Percentiles rank a stretch among this genome's conserved stretches.
These are phyloP conservation scores for Ceraclea dissimilis DNA, from an alignment of 2,888 invertebrate genomes.

Conservation along the genomic window DNA sequence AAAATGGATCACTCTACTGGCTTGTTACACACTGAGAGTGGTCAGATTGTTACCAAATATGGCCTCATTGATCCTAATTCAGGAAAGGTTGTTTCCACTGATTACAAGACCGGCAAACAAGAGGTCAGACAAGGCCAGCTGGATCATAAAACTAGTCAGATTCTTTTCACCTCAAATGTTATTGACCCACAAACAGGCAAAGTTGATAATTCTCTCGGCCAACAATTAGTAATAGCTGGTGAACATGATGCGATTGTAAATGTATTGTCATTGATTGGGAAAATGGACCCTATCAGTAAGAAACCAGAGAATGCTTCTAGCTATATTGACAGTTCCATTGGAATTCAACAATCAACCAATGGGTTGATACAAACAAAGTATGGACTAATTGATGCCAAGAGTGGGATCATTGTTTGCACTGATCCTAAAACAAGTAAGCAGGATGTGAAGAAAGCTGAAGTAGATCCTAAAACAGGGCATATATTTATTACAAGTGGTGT, in stretches of 20 bases:
- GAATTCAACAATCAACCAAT: slow-evolving; percentile 31
- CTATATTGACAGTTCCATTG: slow-evolving; percentile 44
- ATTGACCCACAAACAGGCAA: slow-evolving; percentile 60
- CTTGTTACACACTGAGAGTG: slow-evolving; percentile 53
- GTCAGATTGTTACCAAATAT: slow-evolving; percentile 54
- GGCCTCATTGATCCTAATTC: slow-evolving; percentile 58
- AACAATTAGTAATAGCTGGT: slow-evolving; percentile 59
- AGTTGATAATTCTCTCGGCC: slow-evolving; percentile 56
- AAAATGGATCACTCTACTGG: slow-evolving; percentile 47
- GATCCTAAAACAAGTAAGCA: slow-evolving; percentile 57
- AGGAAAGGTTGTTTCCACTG: slow-evolving; percentile 55
- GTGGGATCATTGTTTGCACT: slow-evolving; percentile 50
- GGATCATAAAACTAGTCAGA: slow-evolving; percentile 62
- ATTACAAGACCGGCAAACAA: slow-evolving; percentile 56
- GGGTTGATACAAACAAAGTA: slow-evolving; percentile 48
- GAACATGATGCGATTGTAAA: slow-evolving; percentile 61
- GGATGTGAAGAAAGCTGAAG: slow-evolving; percentile 53
- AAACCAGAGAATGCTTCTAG: slow-evolving; percentile 47
- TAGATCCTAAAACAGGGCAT: slow-evolving; percentile 57
- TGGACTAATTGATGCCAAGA: slow-evolving; percentile 50
- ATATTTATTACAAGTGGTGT: slow-evolving; percentile 47
- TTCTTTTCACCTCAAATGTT: slow-evolving; percentile 55
- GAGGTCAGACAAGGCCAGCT: slow-evolving; percentile 60
- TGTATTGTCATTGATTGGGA: slow-evolving; percentile 51
- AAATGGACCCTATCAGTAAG: slow-evolving; percentile 48